Evolutionary conservation across 1,140 invertebrate species (phyloP).

Genomic region (Drosophila yakuba): DNA sequence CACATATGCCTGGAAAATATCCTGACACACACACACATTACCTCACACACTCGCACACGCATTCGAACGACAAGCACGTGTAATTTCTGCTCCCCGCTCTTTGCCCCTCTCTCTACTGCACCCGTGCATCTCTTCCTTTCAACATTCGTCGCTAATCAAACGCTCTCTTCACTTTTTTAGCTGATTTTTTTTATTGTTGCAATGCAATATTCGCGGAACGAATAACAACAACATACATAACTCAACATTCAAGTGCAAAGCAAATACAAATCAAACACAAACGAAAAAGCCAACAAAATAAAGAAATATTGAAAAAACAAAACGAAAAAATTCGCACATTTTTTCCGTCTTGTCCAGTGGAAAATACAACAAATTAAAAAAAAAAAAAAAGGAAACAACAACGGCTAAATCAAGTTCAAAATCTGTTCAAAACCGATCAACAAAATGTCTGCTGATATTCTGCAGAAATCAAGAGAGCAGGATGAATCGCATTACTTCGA

Average conservation of each 20-base stretch:
- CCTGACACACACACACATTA: constrained; percentile 28
- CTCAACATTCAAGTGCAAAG: constrained; percentile 59
- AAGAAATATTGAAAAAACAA: constrained; percentile 31
- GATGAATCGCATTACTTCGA: constrained; percentile 62
- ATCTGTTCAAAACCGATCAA: constrained; percentile 26
- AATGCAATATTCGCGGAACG: constrained; percentile 64
- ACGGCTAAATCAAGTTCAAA: constrained; percentile 38
- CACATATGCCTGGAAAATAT: constrained; percentile 73
- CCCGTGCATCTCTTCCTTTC: neutral
- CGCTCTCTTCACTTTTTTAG: constrained; percentile 37
- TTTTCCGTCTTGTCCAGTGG: constrained; percentile 47
- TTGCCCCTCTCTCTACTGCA: constrained; percentile 1
- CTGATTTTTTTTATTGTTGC: constrained; percentile 49
- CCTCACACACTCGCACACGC: neutral
- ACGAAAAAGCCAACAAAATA: constrained; percentile 27
- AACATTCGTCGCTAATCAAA: constrained; percentile 21
- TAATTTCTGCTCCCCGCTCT: constrained; percentile 40
- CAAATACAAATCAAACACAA: constrained; percentile 19
- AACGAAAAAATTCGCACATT: constrained; percentile 31
- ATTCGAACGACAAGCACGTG: constrained; percentile 50
- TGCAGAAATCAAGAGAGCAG: constrained; percentile 58
- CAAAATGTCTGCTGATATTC: constrained; percentile 68
- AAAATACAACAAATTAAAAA: constrained; percentile 17
- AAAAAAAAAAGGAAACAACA: constrained; percentile 22
- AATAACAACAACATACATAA: constrained; percentile 46